These are phyloP conservation scores for Augochlorella aurata DNA, from an alignment of 2,888 invertebrate species.

Conservation along the genomic window DNA sequence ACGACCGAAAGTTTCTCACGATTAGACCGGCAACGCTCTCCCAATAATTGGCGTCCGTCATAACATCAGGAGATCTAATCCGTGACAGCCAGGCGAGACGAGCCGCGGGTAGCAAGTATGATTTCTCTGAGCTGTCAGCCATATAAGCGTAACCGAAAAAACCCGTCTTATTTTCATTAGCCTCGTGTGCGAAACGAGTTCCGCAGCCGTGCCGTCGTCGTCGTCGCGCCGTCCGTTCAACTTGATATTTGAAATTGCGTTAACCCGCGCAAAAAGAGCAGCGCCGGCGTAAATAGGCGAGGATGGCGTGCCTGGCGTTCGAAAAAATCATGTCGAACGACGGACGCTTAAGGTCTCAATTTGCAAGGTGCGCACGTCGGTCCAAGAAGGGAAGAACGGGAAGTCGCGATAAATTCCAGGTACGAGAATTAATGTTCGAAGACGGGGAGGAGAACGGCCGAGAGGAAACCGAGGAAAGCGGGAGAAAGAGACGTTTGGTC, in stretches of 20 bases:
- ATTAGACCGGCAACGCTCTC: background rate
- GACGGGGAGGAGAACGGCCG: slow-evolving; percentile 13
- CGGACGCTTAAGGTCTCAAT: slow-evolving; percentile 44
- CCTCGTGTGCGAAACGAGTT: slow-evolving; percentile 8
- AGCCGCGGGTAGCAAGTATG: slow-evolving; percentile 2
- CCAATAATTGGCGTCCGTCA: background rate
- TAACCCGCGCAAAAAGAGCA: background rate
- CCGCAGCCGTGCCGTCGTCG: too few relatives aligned
- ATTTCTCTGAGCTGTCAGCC: slow-evolving; percentile 9
- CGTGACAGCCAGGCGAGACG: background rate
- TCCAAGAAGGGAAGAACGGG: slow-evolving; percentile 11
- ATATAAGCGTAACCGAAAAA: slow-evolving; percentile 9
- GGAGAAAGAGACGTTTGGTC: slow-evolving; percentile 16
- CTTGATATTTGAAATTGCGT: background rate
- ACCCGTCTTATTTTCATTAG: background rate
- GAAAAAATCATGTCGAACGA: slow-evolving; percentile 8
- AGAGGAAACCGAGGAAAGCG: slow-evolving; percentile 8
- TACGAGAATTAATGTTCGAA: slow-evolving; percentile 71
- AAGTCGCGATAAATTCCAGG: slow-evolving; percentile 68
- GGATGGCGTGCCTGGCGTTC: background rate
- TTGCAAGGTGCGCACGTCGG: slow-evolving; percentile 41
- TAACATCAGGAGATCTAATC: background rate
- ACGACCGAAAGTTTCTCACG: background rate
- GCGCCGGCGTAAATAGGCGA: background rate
- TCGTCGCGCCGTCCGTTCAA: background rate